Conservation (phyloP, 2,113 vertebrate genomes). For the Cavia aperea region DNA sequence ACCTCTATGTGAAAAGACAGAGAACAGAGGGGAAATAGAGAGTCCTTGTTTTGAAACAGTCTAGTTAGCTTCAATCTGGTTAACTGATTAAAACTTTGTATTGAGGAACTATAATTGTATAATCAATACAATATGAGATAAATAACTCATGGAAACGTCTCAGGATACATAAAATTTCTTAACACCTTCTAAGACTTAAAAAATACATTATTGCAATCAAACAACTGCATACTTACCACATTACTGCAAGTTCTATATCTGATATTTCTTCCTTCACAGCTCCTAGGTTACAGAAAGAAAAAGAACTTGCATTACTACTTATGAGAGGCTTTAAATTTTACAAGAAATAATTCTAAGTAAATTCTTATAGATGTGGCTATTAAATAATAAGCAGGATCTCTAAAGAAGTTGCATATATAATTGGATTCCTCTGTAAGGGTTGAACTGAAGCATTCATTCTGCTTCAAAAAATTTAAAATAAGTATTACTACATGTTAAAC, state of each 20-base stretch:
- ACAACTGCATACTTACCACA: slow-evolving; percentile 84
- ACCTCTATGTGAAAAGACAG: slow-evolving; percentile 21
- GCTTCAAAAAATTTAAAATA: background rate
- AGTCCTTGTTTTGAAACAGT: slow-evolving; percentile 27
- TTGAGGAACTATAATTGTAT: background rate
- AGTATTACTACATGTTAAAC: background rate
- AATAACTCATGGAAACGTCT: background rate
- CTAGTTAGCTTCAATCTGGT: slow-evolving; percentile 27
- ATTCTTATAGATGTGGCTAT: background rate
- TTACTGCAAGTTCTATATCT: slow-evolving; percentile 97
- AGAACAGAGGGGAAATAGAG: slow-evolving; percentile 11
- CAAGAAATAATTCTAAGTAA: background rate
- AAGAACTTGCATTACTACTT: slow-evolving; percentile 50
- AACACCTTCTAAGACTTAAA: background rate
- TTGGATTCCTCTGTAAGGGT: background rate
- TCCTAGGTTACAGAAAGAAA: slow-evolving; percentile 79
- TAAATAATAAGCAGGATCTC: background rate
- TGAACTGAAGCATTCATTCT: background rate
- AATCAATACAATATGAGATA: background rate
- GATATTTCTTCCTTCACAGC: slow-evolving; percentile 95
- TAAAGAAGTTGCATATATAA: background rate
- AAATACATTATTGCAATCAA: background rate
- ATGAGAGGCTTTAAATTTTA: background rate
- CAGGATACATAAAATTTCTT: background rate
- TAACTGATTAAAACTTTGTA: slow-evolving; percentile 20